phyloP scores from a whole-genome alignment of 2,113 vertebrate genomes.

The Eublepharis macularius region DNA sequence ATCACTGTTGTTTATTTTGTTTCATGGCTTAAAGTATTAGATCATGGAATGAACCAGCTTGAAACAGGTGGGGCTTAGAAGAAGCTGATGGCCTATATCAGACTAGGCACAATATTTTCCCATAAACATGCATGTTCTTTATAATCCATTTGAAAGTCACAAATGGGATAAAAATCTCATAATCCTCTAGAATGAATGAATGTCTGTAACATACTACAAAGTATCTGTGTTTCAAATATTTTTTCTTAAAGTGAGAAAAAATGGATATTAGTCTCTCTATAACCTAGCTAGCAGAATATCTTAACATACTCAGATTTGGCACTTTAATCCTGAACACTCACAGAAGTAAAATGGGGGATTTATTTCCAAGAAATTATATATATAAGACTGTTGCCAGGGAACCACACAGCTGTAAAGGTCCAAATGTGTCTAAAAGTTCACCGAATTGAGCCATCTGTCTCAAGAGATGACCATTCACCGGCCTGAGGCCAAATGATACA shows the following conservation, averaged over 20 bases:
- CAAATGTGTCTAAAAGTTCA: neutral
- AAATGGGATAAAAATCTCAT: conserved; percentile 45
- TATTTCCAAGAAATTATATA: neutral
- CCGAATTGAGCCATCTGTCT: neutral
- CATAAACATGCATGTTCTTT: conserved; percentile 15
- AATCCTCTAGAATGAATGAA: conserved; percentile 44
- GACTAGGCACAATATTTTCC: conserved; percentile 52
- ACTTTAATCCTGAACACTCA: neutral
- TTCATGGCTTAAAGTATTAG: conserved; percentile 51
- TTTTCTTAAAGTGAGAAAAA: conserved; percentile 40
- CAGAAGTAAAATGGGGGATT: neutral
- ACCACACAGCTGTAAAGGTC: neutral
- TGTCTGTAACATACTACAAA: conserved; percentile 37
- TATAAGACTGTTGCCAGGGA: too few species aligned
- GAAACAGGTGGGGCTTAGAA: conserved; percentile 42
- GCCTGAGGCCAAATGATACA: neutral
- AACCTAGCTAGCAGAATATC: neutral
- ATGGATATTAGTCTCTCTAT: neutral
- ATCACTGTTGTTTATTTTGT: conserved; percentile 46
- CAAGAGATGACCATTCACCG: neutral
- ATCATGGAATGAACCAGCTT: conserved; percentile 25
- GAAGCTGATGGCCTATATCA: conserved; percentile 13
- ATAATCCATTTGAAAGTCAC: conserved; percentile 16
- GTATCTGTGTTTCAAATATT: conserved; percentile 20
- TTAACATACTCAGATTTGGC: too few species aligned